A percentile compares a stretch with the other conserved stretches of the same genome.
phyloP scores from a whole-genome alignment of 2,797 vertebrate genomes.

The Eleutherodactylus coqui region DNA sequence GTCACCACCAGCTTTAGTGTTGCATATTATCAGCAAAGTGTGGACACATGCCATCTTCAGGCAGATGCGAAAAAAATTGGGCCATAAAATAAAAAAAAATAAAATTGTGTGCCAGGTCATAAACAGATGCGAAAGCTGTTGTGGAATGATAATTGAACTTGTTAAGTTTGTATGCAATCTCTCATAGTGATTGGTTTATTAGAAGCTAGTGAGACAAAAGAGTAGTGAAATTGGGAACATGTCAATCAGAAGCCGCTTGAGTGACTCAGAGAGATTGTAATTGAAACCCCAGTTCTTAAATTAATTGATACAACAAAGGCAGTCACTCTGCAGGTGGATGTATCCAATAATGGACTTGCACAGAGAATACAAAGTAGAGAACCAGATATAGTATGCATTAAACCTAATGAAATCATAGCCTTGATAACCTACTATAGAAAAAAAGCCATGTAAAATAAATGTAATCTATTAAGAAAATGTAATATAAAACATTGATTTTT shows the following conservation, averaged over 20 bases:
- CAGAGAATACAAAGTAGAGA: slow-evolving; percentile 12
- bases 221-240: slow-evolving; percentile 41
- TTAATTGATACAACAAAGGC: slow-evolving; percentile 54
- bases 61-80: not conserved
- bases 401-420: not conserved
- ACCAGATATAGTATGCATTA: not conserved
- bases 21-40: not conserved
- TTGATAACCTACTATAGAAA: not conserved
- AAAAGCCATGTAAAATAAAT: not conserved
- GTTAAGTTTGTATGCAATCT: not conserved
- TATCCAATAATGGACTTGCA: slow-evolving; percentile 43
- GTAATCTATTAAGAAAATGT: not conserved
- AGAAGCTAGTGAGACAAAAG: slow-evolving; percentile 30
- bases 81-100: not conserved
- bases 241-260: slow-evolving; percentile 35
- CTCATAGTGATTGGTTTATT: slow-evolving; percentile 23
- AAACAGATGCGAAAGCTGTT: slow-evolving; percentile 11
- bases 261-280: slow-evolving; percentile 47
- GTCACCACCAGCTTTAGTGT: no score
- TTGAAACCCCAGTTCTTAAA: slow-evolving; percentile 43
- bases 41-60: not conserved
- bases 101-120: not conserved
- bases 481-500: not conserved
- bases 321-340: slow-evolving; percentile 50
- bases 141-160: not conserved